Base-by-base conservation (phyloP, 1,140 invertebrate genomes). In the Drosophila aff. region DNA sequence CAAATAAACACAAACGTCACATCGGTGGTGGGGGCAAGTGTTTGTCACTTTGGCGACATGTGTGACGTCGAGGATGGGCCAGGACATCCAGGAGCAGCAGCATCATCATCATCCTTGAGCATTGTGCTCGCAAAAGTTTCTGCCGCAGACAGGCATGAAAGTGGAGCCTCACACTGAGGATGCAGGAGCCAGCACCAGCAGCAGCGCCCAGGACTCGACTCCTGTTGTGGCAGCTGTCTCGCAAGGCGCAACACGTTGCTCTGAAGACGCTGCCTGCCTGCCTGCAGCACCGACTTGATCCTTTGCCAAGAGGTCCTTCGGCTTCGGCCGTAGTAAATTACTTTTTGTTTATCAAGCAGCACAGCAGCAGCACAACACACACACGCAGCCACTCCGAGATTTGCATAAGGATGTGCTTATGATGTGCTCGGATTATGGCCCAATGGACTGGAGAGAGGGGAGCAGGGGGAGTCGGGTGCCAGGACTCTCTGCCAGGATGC, bases 351-450 rank as follows among this genome's bases (percentile, higher is more conserved):
- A 90, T 85, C 85, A 89, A 84, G 62, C 78, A 80, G 76, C 72
- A 69, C 53, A 67, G 13, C 50, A 36, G 66, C 53, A 67, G 13
- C 50, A 36, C 18, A 21, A 23, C 21, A 47, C 44, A 16, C 50
- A 59, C 80, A 57, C 50, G 33, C 57, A 61, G 50, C 49, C 76
- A 64, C 46, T 61, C 64, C 23, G 33, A 79, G 81, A 89, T 89
- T 89, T 89, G 86, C 85, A 89, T 89, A 89, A 89, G 85, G 85
- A 89, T 89, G 85, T 89, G 85, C 85, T 90, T 89, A 89, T 89
- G 85, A 89, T 90, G 85, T 90, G 85, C 81, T 74, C 57, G 84
- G 69, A 79, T 89, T 90, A 89, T 84, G 78, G 69, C 77, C 82
- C 69, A 84, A 89, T 90, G 78, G 85, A 89, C 85, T 72, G 41